Evolutionary conservation across 2,888 invertebrate species (phyloP).

Genomic region (Pyrocoelia pectoralis): DNA sequence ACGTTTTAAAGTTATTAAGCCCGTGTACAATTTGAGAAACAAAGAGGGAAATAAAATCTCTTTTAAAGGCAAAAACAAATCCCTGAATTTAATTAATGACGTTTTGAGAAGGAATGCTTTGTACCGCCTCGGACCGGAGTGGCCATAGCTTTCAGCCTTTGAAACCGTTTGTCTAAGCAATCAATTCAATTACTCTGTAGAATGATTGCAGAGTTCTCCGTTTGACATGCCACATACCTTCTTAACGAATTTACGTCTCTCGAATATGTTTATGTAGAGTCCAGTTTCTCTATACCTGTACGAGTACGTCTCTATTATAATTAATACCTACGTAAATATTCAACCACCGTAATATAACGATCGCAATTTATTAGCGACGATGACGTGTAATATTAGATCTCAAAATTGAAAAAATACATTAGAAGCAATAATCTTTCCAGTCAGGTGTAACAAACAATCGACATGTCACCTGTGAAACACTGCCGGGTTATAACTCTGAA

Average conservation of each 20-base stretch:
- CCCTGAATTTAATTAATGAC: slow-evolving; percentile 61
- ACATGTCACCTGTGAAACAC: slow-evolving; percentile 53
- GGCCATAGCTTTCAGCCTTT: slow-evolving; percentile 49
- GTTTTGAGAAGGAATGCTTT: slow-evolving; percentile 60
- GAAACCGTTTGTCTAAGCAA: slow-evolving; percentile 60
- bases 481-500: slow-evolving; percentile 48
- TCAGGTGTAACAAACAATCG: slow-evolving; percentile 55
- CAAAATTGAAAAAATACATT: slow-evolving; percentile 27
- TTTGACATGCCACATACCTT: slow-evolving; percentile 55
- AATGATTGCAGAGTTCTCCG: slow-evolving; percentile 53
- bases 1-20: slow-evolving; percentile 57
- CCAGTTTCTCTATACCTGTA: slow-evolving; percentile 7
- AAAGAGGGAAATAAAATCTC: slow-evolving; percentile 58
- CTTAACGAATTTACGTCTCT: slow-evolving; percentile 25
- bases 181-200: slow-evolving; percentile 59
- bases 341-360: too few relatives aligned
- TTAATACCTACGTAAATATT: too few relatives aligned
- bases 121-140: slow-evolving; percentile 46
- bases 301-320: too few relatives aligned
- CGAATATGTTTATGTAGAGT: slow-evolving; percentile 20
- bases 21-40: slow-evolving; percentile 48
- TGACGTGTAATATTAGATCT: slow-evolving; percentile 11
- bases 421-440: slow-evolving; percentile 50
- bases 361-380: slow-evolving; percentile 15
- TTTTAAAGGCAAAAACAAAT: slow-evolving; percentile 57